Percentiles rank a stretch among this genome's conserved stretches.
phyloP scores from a whole-genome alignment of 2,888 invertebrate species.

The Laspeyria flexula region DNA sequence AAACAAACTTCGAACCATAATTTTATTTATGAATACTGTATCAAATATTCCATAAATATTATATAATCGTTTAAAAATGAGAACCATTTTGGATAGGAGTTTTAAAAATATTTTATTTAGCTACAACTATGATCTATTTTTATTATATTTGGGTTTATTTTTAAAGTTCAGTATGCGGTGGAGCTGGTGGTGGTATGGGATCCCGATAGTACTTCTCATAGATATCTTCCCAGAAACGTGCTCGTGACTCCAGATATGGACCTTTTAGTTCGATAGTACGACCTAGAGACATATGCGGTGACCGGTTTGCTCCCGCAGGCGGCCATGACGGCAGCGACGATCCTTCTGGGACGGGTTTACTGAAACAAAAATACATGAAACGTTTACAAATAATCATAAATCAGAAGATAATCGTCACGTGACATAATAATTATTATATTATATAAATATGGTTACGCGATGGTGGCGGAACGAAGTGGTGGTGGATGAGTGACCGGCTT shows the following conservation, averaged over 20 bases:
- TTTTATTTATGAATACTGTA: too few species aligned
- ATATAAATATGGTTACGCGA: too few species aligned
- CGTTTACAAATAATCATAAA: background rate
- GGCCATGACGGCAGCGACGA: slow-evolving; percentile 52
- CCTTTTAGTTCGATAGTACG: slow-evolving; percentile 39
- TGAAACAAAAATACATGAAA: slow-evolving; percentile 24
- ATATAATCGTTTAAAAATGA: too few species aligned
- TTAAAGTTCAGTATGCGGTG: slow-evolving; percentile 5
- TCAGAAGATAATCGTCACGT: too few species aligned
- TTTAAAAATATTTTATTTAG: too few species aligned
- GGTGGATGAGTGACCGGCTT: too few species aligned
- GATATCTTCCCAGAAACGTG: slow-evolving; percentile 56
- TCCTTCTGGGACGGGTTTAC: slow-evolving; percentile 51
- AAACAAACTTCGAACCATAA: too few species aligned
- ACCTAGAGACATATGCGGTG: slow-evolving; percentile 55
- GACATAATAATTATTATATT: too few species aligned
- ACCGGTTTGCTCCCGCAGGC: slow-evolving; percentile 32
- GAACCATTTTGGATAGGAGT: too few species aligned
- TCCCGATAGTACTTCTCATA: slow-evolving; percentile 52
- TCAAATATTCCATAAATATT: too few species aligned
- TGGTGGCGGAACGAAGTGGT: too few species aligned
- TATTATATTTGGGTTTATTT: background rate
- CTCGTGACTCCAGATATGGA: slow-evolving; percentile 40
- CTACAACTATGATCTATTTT: too few species aligned
- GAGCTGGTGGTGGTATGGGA: slow-evolving; percentile 36